A percentile compares a stretch with the other conserved stretches of the same genome.
Conservation (phyloP, 2,888 invertebrate genomes). For the Apodemia zela region DNA sequence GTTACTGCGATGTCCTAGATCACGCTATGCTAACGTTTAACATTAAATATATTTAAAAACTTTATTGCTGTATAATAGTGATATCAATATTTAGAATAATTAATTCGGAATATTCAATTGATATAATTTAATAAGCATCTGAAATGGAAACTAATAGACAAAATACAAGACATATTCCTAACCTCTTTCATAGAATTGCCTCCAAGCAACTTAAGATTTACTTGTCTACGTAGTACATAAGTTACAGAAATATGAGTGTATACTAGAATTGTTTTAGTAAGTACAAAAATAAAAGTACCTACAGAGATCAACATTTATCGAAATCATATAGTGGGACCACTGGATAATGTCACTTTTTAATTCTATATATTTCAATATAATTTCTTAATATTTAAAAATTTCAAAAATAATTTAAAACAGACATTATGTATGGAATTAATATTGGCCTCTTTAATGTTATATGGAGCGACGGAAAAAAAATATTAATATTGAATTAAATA, state of each 20-base stretch:
- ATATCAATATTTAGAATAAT: conserved; percentile 15
- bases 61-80: conserved; percentile 5
- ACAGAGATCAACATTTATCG: not conserved
- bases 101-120: conserved; percentile 15
- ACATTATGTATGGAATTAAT: too few relatives aligned
- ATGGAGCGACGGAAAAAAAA: too few relatives aligned
- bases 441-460: too few relatives aligned
- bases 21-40: not conserved
- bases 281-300: not conserved
- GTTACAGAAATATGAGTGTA: not conserved
- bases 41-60: not conserved
- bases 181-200: not conserved
- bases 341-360: too few relatives aligned
- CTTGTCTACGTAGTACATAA: not conserved
- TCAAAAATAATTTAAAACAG: too few relatives aligned
- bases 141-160: not conserved
- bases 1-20: not conserved
- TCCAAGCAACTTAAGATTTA: not conserved
- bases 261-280: not conserved
- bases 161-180: not conserved
- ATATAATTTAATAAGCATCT: conserved; percentile 10
- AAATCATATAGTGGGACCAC: not conserved
- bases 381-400: too few relatives aligned
- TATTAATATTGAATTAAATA: too few relatives aligned
- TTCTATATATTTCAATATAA: too few relatives aligned